Percentiles rank a stretch among this genome's conserved stretches.
These are phyloP conservation scores for Aselliscus stoliczkanus DNA, from an alignment of 2,797 vertebrate genomes.

Conservation along the genomic window DNA sequence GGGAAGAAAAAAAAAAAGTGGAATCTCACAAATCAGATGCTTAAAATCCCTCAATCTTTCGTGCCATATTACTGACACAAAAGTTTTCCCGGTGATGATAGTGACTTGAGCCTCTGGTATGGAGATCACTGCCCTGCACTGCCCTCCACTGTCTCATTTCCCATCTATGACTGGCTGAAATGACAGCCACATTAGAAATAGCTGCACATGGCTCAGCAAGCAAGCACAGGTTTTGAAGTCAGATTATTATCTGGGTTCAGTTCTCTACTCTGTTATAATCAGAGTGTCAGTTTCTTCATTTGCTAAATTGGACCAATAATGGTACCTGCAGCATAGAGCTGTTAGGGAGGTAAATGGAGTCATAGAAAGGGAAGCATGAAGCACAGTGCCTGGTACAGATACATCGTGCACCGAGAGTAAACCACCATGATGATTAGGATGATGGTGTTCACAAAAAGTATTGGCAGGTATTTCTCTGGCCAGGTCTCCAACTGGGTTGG, in stretches of 20 bases:
- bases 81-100: neutral
- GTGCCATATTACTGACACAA: neutral
- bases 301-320: neutral
- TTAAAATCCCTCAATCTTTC: neutral
- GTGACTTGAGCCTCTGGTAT: neutral
- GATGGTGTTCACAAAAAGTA: neutral
- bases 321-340: rapidly evolving
- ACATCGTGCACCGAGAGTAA: rapidly evolving
- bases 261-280: neutral
- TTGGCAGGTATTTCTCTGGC: neutral
- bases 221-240: neutral
- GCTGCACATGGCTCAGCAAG: neutral
- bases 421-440: rapidly evolving
- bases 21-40: neutral
- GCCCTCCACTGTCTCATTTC: neutral
- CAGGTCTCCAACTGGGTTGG: neutral
- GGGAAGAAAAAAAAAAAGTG: neutral
- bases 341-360: neutral
- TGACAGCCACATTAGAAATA: neutral
- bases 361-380: rapidly evolving
- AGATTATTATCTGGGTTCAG: neutral
- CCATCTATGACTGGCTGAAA: neutral
- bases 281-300: neutral
- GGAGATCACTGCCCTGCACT: neutral
- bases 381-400: neutral